Conservation (phyloP, 2,888 invertebrate genomes). For the Aelia acuminata region DNA sequence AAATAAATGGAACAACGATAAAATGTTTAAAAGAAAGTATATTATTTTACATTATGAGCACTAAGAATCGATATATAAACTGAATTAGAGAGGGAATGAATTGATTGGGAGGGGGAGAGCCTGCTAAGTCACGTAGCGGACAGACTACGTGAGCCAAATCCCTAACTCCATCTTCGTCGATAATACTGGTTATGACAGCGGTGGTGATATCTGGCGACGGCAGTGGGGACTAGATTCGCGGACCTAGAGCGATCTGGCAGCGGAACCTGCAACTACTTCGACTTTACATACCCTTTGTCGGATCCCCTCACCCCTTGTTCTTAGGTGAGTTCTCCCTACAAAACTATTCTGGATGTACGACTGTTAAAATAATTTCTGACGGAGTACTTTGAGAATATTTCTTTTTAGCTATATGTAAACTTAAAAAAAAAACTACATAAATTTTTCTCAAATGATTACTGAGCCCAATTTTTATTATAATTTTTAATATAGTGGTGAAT, state of each 20-base stretch:
- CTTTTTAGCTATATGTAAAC: too few relatives aligned
- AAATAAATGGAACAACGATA: too few relatives aligned
- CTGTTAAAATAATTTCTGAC: neutral
- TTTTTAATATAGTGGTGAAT: too few relatives aligned
- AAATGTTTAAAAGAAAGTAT: too few relatives aligned
- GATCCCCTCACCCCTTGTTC: constrained; percentile 4
- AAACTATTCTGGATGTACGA: neutral
- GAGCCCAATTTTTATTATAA: too few relatives aligned
- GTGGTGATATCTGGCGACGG: constrained; percentile 28
- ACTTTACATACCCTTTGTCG: constrained; percentile 30
- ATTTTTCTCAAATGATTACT: too few relatives aligned
- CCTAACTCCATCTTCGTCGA: constrained; percentile 63
- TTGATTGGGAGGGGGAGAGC: constrained; percentile 53
- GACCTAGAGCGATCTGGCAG: neutral
- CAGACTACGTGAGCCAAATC: constrained; percentile 63
- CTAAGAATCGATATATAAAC: constrained; percentile 45
- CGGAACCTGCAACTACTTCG: neutral
- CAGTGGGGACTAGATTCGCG: neutral
- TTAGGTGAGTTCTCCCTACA: neutral
- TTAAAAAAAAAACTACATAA: too few relatives aligned
- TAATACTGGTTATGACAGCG: constrained; percentile 59
- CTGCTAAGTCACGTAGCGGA: constrained; percentile 61
- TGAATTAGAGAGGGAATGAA: constrained; percentile 32
- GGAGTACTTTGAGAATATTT: neutral
- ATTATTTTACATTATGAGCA: too few relatives aligned